A percentile compares a stretch with the other conserved stretches of the same genome.
Evolutionary conservation across 1,140 invertebrate species (phyloP).

Genomic region (Pectinophora gossypiella): DNA sequence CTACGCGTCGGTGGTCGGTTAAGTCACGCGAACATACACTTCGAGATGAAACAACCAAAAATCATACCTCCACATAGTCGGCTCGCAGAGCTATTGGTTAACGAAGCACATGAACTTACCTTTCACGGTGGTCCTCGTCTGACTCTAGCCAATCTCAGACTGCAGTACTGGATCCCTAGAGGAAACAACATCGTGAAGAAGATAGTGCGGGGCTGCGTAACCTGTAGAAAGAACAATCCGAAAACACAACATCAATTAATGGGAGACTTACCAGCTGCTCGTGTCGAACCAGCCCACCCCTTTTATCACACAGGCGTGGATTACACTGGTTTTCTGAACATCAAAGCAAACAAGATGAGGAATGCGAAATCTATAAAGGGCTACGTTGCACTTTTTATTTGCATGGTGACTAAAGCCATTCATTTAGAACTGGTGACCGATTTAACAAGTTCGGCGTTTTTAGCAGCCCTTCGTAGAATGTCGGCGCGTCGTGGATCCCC

Average conservation of each 20-base stretch:
- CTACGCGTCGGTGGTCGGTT: slow-evolving; percentile 27
- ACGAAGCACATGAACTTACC: slow-evolving; percentile 13
- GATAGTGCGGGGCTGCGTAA: slow-evolving; percentile 6
- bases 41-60: slow-evolving; percentile 5
- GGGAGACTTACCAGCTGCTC: slow-evolving; percentile 24
- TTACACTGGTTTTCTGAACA: slow-evolving; percentile 30
- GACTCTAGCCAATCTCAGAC: slow-evolving; percentile 11
- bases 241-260: slow-evolving; percentile 19
- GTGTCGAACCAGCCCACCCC: slow-evolving; percentile 1
- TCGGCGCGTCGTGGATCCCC: slow-evolving; percentile 42
- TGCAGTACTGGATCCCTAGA: slow-evolving; percentile 25
- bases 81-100: slow-evolving; percentile 17
- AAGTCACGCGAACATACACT: background rate
- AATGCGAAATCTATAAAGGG: slow-evolving; percentile 27
- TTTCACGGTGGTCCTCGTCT: slow-evolving; percentile 24
- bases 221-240: slow-evolving; percentile 12
- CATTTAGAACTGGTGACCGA: slow-evolving; percentile 53
- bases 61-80: slow-evolving; percentile 14
- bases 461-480: slow-evolving; percentile 50
- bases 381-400: slow-evolving; percentile 50
- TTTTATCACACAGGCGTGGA: slow-evolving; percentile 31
- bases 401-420: slow-evolving; percentile 43
- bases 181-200: slow-evolving; percentile 3
- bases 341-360: slow-evolving; percentile 18
- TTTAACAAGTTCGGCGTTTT: slow-evolving; percentile 42